Conservation (phyloP, 2,888 invertebrate species). For the Brachynemurus nebulosus region DNA sequence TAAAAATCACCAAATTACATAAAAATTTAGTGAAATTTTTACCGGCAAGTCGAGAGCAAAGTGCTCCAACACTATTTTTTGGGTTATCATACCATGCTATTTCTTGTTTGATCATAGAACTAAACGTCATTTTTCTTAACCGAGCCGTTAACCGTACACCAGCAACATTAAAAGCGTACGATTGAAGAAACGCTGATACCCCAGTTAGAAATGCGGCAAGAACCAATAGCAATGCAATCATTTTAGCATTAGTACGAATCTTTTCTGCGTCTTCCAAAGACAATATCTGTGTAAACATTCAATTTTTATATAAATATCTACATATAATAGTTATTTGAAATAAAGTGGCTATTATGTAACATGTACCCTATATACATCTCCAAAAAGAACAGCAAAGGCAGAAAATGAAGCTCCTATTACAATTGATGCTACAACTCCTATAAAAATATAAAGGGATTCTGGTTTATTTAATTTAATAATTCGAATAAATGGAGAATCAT, state of each 20-base stretch:
- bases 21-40: too few species aligned
- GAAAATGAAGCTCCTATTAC: conserved; percentile 59
- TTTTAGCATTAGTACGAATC: conserved; percentile 38
- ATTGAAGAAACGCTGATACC: conserved; percentile 50
- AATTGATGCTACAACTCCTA: conserved; percentile 49
- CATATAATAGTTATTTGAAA: background rate
- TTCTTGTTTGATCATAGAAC: conserved; percentile 54
- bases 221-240: conserved; percentile 48
- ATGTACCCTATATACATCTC: conserved; percentile 57
- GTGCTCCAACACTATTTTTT: conserved; percentile 56
- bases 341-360: background rate
- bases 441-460: conserved; percentile 51
- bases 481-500: conserved; percentile 29
- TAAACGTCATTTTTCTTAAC: conserved; percentile 43
- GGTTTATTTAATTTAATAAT: conserved; percentile 51
- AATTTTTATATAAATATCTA: too few species aligned
- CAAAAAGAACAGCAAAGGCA: conserved; percentile 63
- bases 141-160: conserved; percentile 64
- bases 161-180: conserved; percentile 59
- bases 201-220: conserved; percentile 50
- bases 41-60: conserved; percentile 58
- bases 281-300: conserved; percentile 37
- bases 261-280: conserved; percentile 38
- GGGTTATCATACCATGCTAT: conserved; percentile 47
- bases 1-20: too few species aligned